Conservation (phyloP, 2,888 invertebrate genomes). For the Agrochola circellaris region DNA sequence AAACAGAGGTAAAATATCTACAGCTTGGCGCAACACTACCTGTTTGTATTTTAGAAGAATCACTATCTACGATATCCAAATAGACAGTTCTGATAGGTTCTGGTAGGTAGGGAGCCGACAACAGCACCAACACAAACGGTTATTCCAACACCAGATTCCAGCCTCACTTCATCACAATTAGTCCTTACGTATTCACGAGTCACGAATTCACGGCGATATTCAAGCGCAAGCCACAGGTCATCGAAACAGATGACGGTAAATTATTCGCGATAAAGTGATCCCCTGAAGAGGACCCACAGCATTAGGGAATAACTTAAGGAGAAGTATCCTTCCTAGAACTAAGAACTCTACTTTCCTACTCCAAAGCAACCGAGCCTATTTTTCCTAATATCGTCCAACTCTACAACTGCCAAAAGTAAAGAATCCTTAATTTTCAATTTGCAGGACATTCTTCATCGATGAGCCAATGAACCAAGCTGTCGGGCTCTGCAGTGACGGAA, state of each 20-base stretch:
- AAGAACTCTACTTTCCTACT: no score
- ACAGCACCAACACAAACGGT: not conserved
- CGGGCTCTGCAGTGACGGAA: slow-evolving; percentile 82
- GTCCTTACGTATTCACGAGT: not conserved
- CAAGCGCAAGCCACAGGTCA: not conserved
- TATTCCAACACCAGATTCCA: not conserved
- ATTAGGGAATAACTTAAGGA: not conserved
- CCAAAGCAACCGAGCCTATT: no score
- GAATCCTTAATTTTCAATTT: slow-evolving; percentile 54
- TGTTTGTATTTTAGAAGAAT: not conserved
- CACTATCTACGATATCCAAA: not conserved
- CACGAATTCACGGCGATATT: not conserved
- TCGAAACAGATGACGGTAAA: not conserved
- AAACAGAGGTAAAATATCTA: not conserved
- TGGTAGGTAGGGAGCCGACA: not conserved
- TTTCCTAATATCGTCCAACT: not conserved
- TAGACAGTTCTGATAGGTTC: not conserved
- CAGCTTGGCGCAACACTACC: not conserved
- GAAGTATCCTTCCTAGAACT: not conserved
- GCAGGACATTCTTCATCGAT: slow-evolving; percentile 91
- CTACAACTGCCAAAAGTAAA: no score
- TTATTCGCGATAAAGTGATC: not conserved
- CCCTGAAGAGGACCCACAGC: not conserved
- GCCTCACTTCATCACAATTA: not conserved
- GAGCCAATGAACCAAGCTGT: slow-evolving; percentile 91